Evolutionary conservation across 2,113 vertebrate species (phyloP).

Genomic region (Garra rufa): DNA sequence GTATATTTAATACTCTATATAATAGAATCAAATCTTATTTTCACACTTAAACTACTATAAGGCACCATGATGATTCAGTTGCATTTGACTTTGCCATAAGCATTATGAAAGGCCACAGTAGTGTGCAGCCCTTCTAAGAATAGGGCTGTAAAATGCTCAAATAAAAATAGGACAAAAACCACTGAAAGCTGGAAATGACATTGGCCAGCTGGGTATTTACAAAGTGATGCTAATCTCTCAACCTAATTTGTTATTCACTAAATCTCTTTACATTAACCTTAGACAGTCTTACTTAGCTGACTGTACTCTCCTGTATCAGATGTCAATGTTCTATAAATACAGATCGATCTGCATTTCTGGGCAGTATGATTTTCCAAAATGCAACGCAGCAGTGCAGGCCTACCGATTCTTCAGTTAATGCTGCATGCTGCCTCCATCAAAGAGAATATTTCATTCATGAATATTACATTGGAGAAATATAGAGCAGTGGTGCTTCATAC

Average conservation of each 20-base stretch:
- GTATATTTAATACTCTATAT: neutral
- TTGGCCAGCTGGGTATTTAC: neutral
- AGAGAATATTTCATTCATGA: constrained; percentile 12
- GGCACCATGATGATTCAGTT: constrained; percentile 2
- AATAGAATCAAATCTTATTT: neutral
- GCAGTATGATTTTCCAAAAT: neutral
- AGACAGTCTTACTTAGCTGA: constrained; percentile 14
- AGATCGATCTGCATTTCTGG: constrained; percentile 31
- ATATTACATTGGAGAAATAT: constrained; percentile 25
- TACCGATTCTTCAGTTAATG: neutral
- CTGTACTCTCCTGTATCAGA: neutral
- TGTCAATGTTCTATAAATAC: constrained; percentile 47
- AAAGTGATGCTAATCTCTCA: neutral
- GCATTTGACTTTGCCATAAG: neutral
- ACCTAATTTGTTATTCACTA: neutral
- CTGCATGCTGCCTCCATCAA: neutral
- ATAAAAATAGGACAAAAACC: constrained; percentile 12
- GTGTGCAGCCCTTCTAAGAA: constrained; percentile 15
- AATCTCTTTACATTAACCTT: constrained; percentile 14
- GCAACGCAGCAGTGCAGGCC: neutral
- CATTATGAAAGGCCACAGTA: neutral
- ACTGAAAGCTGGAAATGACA: neutral
- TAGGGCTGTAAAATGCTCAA: neutral
- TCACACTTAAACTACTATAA: neutral
- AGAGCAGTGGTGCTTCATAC: constrained; percentile 3